phyloP scores from a whole-genome alignment of 2,888 invertebrate species.

The Euzetes globulus region DNA sequence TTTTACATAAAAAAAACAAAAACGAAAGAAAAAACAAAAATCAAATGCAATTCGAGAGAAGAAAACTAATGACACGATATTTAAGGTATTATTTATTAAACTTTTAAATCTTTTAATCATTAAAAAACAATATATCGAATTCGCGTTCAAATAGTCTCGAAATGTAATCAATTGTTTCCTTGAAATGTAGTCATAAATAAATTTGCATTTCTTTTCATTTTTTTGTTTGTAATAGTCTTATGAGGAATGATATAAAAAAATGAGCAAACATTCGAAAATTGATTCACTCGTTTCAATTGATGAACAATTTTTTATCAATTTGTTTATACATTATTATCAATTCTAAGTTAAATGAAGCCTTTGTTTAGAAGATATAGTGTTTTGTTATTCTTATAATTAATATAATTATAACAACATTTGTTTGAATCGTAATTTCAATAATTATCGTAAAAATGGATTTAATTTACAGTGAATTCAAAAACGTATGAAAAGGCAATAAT shows the following conservation, averaged over 20 bases:
- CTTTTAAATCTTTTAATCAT: neutral
- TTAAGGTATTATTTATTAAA: neutral
- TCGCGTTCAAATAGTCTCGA: neutral
- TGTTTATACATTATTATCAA: constrained; percentile 7
- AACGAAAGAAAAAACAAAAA: neutral
- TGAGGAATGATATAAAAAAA: constrained; percentile 15
- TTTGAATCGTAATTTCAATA: neutral
- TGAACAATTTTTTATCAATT: neutral
- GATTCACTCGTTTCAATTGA: neutral
- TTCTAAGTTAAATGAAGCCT: neutral
- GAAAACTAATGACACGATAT: neutral
- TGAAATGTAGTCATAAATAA: constrained; percentile 1
- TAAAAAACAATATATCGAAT: neutral
- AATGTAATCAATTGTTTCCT: neutral
- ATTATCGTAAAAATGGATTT: neutral
- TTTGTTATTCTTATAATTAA: neutral
- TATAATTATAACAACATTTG: neutral
- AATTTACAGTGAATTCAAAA: constrained; percentile 10
- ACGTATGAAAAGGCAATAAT: constrained; percentile 4
- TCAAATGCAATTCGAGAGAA: neutral
- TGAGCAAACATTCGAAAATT: constrained; percentile 9
- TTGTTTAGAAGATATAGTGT: neutral
- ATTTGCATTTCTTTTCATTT: neutral
- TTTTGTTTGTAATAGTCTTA: neutral
- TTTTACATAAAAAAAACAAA: neutral